These are phyloP conservation scores for Asobara japonica DNA, from an alignment of 1,140 invertebrate genomes.

Conservation along the genomic window DNA sequence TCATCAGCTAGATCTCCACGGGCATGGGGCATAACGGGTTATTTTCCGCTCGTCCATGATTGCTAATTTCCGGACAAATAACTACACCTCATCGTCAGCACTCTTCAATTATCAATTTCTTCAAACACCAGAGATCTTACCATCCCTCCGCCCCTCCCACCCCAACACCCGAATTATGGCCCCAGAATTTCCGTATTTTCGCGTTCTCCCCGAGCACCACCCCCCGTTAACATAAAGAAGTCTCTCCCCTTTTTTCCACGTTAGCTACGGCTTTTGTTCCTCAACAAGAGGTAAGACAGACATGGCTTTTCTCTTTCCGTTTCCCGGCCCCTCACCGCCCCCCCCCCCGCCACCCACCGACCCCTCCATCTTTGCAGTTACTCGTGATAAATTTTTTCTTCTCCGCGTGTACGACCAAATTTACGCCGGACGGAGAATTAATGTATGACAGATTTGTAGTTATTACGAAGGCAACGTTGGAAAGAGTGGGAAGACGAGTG, in stretches of 20 bases:
- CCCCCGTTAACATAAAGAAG: neutral
- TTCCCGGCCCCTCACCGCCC: neutral
- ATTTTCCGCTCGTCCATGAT: too few species aligned
- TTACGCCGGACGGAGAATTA: slow-evolving; percentile 66
- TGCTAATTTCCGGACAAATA: too few species aligned
- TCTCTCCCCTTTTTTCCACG: neutral
- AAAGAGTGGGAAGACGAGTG: slow-evolving; percentile 59
- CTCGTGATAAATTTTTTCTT: slow-evolving; percentile 56
- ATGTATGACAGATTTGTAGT: slow-evolving; percentile 67
- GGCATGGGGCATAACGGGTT: too few species aligned
- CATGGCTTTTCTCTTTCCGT: neutral
- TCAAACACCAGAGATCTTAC: too few species aligned
- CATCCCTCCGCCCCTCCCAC: too few species aligned
- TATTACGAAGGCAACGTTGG: slow-evolving; percentile 53
- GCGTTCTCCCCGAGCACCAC: neutral
- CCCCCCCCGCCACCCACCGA: neutral
- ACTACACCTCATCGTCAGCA: too few species aligned
- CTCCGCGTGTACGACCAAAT: slow-evolving; percentile 60
- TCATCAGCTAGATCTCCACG: too few species aligned
- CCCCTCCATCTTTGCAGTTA: neutral
- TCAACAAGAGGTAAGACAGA: slow-evolving; percentile 9
- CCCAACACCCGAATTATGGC: too few species aligned
- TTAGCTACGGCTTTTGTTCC: slow-evolving; percentile 3
- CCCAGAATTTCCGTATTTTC: too few species aligned
- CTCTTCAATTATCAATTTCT: too few species aligned